Evolutionary conservation across 2,888 invertebrate species (phyloP).

Genomic region (Orthonychiurus folsomi): DNA sequence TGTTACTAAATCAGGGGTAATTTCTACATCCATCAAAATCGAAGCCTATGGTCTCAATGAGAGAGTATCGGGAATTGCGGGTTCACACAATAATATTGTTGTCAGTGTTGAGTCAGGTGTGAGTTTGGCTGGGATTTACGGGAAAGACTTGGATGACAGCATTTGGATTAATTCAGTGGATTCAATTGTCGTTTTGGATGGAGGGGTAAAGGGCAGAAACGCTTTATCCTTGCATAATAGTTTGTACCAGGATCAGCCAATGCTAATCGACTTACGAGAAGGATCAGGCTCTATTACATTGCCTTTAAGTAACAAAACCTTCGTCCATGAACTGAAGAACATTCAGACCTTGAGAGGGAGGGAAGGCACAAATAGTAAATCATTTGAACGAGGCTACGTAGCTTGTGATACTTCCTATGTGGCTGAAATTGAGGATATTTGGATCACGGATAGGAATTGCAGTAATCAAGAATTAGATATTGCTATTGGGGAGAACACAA

Average conservation of each 20-base stretch:
- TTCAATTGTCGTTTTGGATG: not conserved
- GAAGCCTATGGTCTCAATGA: too few relatives aligned
- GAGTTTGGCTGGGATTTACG: too few relatives aligned
- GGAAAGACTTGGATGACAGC: too few relatives aligned
- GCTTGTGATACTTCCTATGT: constrained; percentile 2
- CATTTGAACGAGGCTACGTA: too few relatives aligned
- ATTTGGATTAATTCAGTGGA: not conserved
- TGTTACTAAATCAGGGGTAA: too few relatives aligned
- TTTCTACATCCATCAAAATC: too few relatives aligned
- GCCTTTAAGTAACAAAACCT: not conserved
- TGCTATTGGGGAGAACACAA: not conserved
- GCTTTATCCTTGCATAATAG: not conserved
- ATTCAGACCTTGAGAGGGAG: not conserved
- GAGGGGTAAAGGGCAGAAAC: not conserved
- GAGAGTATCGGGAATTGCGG: too few relatives aligned
- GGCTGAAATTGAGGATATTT: not conserved
- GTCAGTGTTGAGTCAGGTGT: too few relatives aligned
- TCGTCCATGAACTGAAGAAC: not conserved
- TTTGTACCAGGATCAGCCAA: not conserved
- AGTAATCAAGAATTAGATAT: not conserved
- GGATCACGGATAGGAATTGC: constrained; percentile 1
- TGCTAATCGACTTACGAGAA: not conserved
- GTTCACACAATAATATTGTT: too few relatives aligned
- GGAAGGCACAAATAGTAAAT: too few relatives aligned
- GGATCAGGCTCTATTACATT: not conserved